Conservation (phyloP, 2,797 vertebrate genomes). For the Dallia pectoralis region DNA sequence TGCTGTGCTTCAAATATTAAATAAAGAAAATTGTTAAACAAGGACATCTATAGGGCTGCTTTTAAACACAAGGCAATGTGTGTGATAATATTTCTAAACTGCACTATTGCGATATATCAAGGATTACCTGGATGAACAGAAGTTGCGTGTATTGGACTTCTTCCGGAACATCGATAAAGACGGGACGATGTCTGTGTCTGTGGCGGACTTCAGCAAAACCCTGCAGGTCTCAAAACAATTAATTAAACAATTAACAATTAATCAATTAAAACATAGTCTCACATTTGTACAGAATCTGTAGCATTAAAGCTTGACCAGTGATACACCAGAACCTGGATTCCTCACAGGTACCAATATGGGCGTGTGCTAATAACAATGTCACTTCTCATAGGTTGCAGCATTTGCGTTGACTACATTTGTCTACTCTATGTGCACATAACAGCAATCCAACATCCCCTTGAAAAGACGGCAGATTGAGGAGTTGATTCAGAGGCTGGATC, state of each 20-base stretch:
- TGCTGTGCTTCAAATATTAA: too few species aligned
- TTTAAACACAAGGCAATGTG: too few species aligned
- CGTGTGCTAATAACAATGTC: not conserved
- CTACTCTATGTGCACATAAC: conserved; percentile 28
- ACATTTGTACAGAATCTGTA: conserved; percentile 21
- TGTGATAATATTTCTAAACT: not conserved
- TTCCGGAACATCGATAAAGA: conserved; percentile 84
- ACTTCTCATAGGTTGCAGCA: not conserved
- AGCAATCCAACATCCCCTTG: conserved; percentile 83
- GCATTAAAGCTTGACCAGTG: conserved; percentile 21
- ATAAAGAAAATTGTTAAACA: too few species aligned
- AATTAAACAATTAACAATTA: too few species aligned
- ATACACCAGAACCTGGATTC: not conserved
- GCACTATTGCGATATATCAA: conserved; percentile 44
- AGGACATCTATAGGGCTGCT: too few species aligned
- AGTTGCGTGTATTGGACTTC: conserved; percentile 82
- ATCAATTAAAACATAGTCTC: too few species aligned
- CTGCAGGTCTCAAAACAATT: conserved; percentile 68
- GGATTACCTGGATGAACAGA: conserved; percentile 83
- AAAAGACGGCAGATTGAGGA: conserved; percentile 78
- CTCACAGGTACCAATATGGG: not conserved
- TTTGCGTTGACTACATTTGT: conserved; percentile 3
- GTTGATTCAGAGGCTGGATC: conserved; percentile 77
- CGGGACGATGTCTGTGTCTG: conserved; percentile 78
- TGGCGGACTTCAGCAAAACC: conserved; percentile 83